Evolutionary conservation across 2,888 invertebrate genomes (phyloP).

Genomic region (Anaspis maculata): DNA sequence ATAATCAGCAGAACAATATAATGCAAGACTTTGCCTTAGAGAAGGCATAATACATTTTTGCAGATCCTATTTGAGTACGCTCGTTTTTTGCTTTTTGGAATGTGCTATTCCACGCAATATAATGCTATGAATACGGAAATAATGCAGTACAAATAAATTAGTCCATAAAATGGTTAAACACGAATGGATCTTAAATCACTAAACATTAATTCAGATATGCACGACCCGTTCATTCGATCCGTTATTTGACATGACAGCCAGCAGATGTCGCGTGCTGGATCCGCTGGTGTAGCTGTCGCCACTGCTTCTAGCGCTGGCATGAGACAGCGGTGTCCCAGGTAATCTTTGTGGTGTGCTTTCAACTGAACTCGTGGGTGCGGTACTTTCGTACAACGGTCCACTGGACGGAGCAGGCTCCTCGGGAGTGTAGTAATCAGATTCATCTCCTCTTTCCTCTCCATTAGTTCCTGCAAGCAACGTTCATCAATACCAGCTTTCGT

Average conservation of each 20-base stretch:
- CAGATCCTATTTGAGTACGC: too few species aligned
- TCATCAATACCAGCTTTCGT: too few species aligned
- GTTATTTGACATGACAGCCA: conserved; percentile 45
- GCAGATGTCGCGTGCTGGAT: conserved; percentile 67
- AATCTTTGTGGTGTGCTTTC: conserved; percentile 40
- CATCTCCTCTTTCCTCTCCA: conserved; percentile 49
- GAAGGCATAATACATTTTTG: too few species aligned
- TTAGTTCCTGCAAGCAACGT: conserved; percentile 9
- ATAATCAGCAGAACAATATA: too few species aligned
- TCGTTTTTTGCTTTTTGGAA: too few species aligned
- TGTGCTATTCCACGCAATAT: too few species aligned
- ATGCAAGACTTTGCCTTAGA: too few species aligned
- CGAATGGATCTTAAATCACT: too few species aligned
- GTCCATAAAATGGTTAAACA: too few species aligned
- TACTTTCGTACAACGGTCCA: conserved; percentile 48
- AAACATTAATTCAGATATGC: conserved; percentile 31
- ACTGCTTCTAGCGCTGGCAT: conserved; percentile 62
- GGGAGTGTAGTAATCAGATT: conserved; percentile 73
- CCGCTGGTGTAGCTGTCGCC: conserved; percentile 76
- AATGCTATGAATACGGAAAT: too few species aligned
- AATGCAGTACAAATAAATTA: too few species aligned
- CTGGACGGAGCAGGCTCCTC: conserved; percentile 65
- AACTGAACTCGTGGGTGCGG: conserved; percentile 29
- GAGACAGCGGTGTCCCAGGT: conserved; percentile 61
- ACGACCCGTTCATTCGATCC: conserved; percentile 29